Evolutionary conservation across 2,888 invertebrate genomes (phyloP).

Genomic region (Eugnorisma glareosa): DNA sequence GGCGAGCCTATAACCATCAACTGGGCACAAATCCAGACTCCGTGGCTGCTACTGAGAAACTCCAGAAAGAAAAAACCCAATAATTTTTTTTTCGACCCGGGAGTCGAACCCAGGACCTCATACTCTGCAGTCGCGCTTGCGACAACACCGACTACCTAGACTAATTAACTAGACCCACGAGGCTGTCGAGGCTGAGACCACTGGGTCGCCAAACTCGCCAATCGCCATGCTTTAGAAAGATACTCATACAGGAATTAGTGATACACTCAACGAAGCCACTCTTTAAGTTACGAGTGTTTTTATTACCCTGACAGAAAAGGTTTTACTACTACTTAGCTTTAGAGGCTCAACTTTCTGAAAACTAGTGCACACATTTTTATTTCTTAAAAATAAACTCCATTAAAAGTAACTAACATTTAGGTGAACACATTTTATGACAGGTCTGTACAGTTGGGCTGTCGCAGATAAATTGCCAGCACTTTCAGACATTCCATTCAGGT

Average conservation of each 20-base stretch:
- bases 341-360: constrained; percentile 3
- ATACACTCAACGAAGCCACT: neutral
- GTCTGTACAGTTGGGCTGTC: neutral
- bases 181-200: too few relatives aligned
- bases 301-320: neutral
- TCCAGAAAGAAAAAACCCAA: too few relatives aligned
- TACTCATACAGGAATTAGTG: neutral
- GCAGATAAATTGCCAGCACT: constrained; percentile 38
- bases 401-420: neutral
- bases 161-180: too few relatives aligned
- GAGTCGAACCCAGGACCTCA: too few relatives aligned
- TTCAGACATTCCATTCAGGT: constrained; percentile 36
- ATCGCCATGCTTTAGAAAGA: neutral
- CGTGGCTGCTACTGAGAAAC: too few relatives aligned
- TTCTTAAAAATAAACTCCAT: constrained; percentile 19
- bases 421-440: constrained; percentile 16
- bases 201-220: too few relatives aligned
- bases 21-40: too few relatives aligned
- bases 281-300: neutral
- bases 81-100: too few relatives aligned
- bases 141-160: too few relatives aligned
- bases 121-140: too few relatives aligned
- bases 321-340: neutral
- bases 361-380: neutral
- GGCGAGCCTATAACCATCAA: too few relatives aligned